Conservation (phyloP, 2,888 invertebrate species). For the Periphyllus acericola region DNA sequence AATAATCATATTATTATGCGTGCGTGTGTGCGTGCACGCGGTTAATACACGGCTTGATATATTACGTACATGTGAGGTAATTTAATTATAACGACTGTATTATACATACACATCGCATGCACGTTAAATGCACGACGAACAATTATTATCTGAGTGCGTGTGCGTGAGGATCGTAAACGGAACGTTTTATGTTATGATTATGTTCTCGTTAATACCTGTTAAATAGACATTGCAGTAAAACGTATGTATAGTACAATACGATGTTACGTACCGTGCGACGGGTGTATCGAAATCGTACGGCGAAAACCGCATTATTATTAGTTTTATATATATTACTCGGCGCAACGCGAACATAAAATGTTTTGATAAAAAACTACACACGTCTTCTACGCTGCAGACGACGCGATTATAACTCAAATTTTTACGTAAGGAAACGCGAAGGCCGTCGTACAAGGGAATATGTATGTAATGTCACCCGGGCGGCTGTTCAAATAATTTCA, state of each 20-base stretch:
- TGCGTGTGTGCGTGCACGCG: neutral
- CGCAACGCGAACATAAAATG: neutral
- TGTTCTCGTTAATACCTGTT: conserved; percentile 10
- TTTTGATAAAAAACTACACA: neutral
- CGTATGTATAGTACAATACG: neutral
- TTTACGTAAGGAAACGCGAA: no score
- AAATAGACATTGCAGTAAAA: neutral
- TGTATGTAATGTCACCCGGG: no score
- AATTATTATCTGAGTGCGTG: neutral
- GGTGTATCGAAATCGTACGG: no score
- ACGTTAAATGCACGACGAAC: neutral
- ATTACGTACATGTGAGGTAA: neutral
- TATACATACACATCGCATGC: neutral
- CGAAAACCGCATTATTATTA: neutral
- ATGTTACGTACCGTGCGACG: neutral
- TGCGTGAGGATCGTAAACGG: conserved; percentile 6
- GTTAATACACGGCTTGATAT: neutral
- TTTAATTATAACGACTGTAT: conserved; percentile 31
- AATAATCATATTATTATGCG: neutral
- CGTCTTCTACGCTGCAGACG: neutral
- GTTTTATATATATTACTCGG: no score
- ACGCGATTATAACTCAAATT: neutral
- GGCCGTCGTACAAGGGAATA: no score
- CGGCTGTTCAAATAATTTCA: no score
- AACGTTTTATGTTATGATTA: neutral